Base-by-base conservation (phyloP, 2,797 vertebrate species). In the Manis javanica region DNA sequence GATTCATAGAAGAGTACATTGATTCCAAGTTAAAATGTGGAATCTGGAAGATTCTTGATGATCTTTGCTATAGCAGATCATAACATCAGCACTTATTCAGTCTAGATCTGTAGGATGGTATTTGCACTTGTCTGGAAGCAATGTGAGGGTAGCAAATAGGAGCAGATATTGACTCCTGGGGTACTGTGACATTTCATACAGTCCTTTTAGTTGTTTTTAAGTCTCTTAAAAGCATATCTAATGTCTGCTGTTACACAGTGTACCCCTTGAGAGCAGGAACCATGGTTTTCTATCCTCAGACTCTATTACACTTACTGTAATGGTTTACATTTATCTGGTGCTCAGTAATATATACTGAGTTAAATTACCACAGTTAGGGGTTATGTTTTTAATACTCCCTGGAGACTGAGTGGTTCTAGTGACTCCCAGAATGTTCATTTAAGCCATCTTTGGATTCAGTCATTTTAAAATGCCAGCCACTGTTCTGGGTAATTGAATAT, bases 301-400 rank as follows among this genome's bases (percentile, higher is more conserved):
- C 26, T 83, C 39, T 49, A 1, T 78, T 75, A 81, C 1, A 51
- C 8, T 21, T 68, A 64, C 55, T 10, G 31, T 31, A 51, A 42
- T 72, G 31, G 5, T 78, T 82, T 88, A 42, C 42, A 42, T 49
- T 6, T 82, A 69, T 66, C 55, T 79, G 39, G 34, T 51, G 51
- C 15, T 93, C 59, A 66, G 77, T 89, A 21, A 23, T 74, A 63
- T 74, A 51, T 55, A 90, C 84, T 87, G 61, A 66, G 91, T 79
- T 72, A 66, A 92, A 66, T 90, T 87, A 94, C 39, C 84, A 61
- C 39, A 87, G 23, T 87, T 87, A 69, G 12, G 31, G 49, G 74
- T 89, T 72, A 55, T 84, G 69, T 91, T 66, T 89, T 87, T 77
- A 81, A 66, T 77, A 7, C 63, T 74, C 14, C 39, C 26, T 90